Evolutionary conservation across 2,113 vertebrate species (phyloP), one percentile per base, ranked within the genome.

Genomic region (Mesocricetus auratus): DNA sequence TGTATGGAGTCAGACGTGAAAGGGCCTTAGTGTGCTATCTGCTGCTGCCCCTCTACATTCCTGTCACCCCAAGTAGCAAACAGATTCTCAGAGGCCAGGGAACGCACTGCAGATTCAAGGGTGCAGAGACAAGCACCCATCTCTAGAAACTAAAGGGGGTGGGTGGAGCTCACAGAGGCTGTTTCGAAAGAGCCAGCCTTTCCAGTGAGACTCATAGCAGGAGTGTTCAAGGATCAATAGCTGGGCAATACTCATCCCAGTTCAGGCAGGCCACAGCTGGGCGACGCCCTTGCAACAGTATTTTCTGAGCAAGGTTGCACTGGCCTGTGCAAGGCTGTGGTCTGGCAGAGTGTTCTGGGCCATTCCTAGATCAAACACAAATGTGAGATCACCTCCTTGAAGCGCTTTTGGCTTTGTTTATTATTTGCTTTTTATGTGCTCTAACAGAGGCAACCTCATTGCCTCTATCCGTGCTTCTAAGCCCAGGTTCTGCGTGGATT

Each of bases 11-110:
- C 0, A 29, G 64, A 45, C 1, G 8, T 16, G 31, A 16, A 71
- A 71, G n/a, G 39, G 53, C 42, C 31, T 60, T 2, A 4, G 8
- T 29, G 26, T 29, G 45, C 47, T 36, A 15, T 21, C 0, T 16
- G 19, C 1, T 0, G 29, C 31, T 21, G 10, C 13, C 7, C 39
- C 17, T 50, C 45, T 39, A 5, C 8, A 0, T 33, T 31, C 21
- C 64, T 39, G 45, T 26, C 15, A 6, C 47, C 29, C 13, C 0
- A 4, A 86, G 42, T 0, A 64, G 53, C 66, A 50, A 22, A 10
- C 1, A 10, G 17, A 39, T 50, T 66, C 26, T 29, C 91, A 17
- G 24, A 56, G 62, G 19, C 1, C 21, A 12, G 36, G 17, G 47
- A 79, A 6, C 1, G 4, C 33, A 11, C 22, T 42, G 29, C 4